Evolutionary conservation across 2,113 vertebrate genomes (phyloP).

Genomic region (Eudyptes chrysolophus): DNA sequence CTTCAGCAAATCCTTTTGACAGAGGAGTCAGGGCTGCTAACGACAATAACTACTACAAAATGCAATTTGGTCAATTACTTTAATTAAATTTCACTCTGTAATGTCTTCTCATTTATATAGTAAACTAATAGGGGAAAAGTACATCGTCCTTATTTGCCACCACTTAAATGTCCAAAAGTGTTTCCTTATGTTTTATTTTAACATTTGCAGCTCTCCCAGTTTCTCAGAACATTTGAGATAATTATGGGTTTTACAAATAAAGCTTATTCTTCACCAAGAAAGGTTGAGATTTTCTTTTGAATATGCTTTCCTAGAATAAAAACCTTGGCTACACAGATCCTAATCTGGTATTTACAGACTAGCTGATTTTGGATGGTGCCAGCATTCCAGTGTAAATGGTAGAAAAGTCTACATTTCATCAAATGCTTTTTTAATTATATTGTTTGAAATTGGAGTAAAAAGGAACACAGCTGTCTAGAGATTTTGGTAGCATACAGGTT

Average conservation of each 20-base stretch:
- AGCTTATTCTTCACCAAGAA: constrained; percentile 48
- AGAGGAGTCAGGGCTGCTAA: constrained; percentile 85
- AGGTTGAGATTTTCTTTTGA: constrained; percentile 54
- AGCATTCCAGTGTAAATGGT: constrained; percentile 69
- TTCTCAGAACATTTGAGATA: constrained; percentile 61
- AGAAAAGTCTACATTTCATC: constrained; percentile 69
- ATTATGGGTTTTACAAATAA: constrained; percentile 68
- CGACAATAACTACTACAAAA: constrained; percentile 86
- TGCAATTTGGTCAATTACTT: constrained; percentile 91
- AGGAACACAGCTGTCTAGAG: constrained; percentile 66
- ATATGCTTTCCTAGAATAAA: constrained; percentile 48
- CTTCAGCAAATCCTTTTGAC: constrained; percentile 76
- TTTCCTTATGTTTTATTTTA: constrained; percentile 43
- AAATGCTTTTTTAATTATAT: constrained; percentile 74
- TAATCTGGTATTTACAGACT: constrained; percentile 75
- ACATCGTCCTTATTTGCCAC: constrained; percentile 61
- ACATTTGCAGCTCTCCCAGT: constrained; percentile 38
- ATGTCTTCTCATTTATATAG: constrained; percentile 84
- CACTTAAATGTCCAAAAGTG: constrained; percentile 44
- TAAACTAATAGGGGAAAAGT: constrained; percentile 72
- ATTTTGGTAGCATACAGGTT: constrained; percentile 50
- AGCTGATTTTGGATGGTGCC: constrained; percentile 60
- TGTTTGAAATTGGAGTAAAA: constrained; percentile 73
- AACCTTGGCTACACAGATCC: constrained; percentile 49
- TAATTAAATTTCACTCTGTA: constrained; percentile 87